phyloP scores from a whole-genome alignment of 2,113 vertebrate genomes.

The Onychostoma macrolepis region DNA sequence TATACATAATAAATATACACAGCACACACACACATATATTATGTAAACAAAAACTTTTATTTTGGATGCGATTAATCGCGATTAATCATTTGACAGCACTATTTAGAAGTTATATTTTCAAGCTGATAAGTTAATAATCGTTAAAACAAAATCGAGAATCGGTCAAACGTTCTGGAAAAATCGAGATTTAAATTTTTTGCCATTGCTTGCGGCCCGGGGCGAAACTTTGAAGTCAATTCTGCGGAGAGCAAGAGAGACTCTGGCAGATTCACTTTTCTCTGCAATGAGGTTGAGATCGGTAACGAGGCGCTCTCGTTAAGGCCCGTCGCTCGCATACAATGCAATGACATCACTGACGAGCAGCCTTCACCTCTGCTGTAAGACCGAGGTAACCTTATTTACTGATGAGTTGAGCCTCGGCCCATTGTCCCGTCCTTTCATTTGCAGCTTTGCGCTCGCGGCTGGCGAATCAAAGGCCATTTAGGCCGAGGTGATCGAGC shows the following conservation, averaged over 20 bases:
- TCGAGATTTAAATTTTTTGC: no score
- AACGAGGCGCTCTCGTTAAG: constrained; percentile 61
- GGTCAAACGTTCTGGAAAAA: no score
- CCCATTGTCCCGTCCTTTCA: constrained; percentile 80
- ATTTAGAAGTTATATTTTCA: no score
- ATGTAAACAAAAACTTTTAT: no score
- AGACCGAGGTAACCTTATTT: constrained; percentile 85
- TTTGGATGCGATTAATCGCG: no score
- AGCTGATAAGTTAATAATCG: no score
- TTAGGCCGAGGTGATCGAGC: constrained; percentile 86
- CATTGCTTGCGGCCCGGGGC: background rate
- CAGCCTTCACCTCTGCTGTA: constrained; percentile 71
- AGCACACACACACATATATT: no score
- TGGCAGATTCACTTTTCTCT: background rate
- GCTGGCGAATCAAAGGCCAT: constrained; percentile 79
- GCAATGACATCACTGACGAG: constrained; percentile 88
- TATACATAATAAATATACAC: no score
- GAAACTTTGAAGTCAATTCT: background rate
- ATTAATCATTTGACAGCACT: no score
- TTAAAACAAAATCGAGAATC: no score
- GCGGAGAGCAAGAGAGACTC: background rate
- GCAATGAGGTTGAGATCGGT: background rate
- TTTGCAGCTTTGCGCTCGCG: constrained; percentile 80
- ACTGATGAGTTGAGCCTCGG: constrained; percentile 86
- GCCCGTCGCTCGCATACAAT: constrained; percentile 79